phyloP scores from a whole-genome alignment of 2,797 vertebrate species.

The Enoplosus armatus region DNA sequence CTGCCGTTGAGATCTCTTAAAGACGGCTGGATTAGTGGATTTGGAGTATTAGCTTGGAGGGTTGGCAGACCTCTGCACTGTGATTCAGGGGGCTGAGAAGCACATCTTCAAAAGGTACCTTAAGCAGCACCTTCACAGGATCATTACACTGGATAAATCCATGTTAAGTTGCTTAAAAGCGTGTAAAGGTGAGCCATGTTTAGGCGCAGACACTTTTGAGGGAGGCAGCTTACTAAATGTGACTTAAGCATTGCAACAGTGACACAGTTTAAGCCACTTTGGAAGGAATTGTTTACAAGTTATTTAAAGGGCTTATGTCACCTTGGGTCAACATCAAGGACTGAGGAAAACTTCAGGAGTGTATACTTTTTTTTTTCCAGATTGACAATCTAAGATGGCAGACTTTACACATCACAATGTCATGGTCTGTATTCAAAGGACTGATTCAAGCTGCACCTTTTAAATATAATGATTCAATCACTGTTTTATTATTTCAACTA shows the following conservation, averaged over 20 bases:
- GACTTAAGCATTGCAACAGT: slow-evolving; percentile 56
- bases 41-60: slow-evolving; percentile 81
- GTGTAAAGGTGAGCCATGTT: slow-evolving; percentile 74
- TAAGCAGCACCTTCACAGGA: slow-evolving; percentile 73
- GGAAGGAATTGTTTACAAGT: slow-evolving; percentile 68
- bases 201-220: slow-evolving; percentile 52
- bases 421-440: neutral
- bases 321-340: slow-evolving; percentile 62
- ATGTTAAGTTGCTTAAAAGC: slow-evolving; percentile 77
- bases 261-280: slow-evolving; percentile 64
- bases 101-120: slow-evolving; percentile 79
- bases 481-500: slow-evolving; percentile 16
- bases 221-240: slow-evolving; percentile 57
- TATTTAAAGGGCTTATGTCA: slow-evolving; percentile 71
- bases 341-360: slow-evolving; percentile 37
- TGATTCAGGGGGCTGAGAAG: slow-evolving; percentile 78
- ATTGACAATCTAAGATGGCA: slow-evolving; percentile 12
- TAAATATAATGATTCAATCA: slow-evolving; percentile 13
- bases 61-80: slow-evolving; percentile 85
- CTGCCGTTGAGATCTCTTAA: slow-evolving; percentile 82
- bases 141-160: slow-evolving; percentile 78
- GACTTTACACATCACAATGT: slow-evolving; percentile 17
- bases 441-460: slow-evolving; percentile 1
- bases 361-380: slow-evolving; percentile 3
- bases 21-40: slow-evolving; percentile 86